Base-by-base conservation (phyloP, 2,888 invertebrate species). In the Neoaliturus tenellus region DNA sequence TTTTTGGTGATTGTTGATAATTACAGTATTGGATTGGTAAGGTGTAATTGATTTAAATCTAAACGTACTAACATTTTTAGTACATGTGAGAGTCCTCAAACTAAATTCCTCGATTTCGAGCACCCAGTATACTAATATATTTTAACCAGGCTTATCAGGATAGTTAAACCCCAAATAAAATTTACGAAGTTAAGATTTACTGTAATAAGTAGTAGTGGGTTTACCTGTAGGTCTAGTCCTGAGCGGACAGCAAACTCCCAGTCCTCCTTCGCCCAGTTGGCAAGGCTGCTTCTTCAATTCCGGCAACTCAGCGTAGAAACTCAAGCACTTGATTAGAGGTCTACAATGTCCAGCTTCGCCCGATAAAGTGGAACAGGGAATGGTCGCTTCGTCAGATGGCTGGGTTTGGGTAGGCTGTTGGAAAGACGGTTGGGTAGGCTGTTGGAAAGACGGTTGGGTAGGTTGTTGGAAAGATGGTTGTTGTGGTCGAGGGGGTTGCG, bases 191-290 rank as follows among this genome's bases (percentile, higher is more conserved):
- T n/a, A n/a, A n/a, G n/a, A n/a, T n/a, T n/a, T n/a, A n/a, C n/a
- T n/a, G n/a, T n/a, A n/a, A n/a, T n/a, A n/a, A n/a, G n/a, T n/a
- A n/a, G n/a, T n/a, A n/a, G n/a, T n/a, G n/a, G n/a, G 4, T 35
- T 55, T 71, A 58, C 80, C 71, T 58, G 33, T 25, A n/a, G 84
- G 84, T 51, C 81, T 58, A 35, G 51, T 31, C 33, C 84, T 85
- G 8, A 81, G 83, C 0, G 90, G 90, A 75, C 90, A 90, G 85
- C 90, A 90, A 5, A 90, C 90, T 4, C 90, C 90, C 31, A 89
- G 86, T 80, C 89, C 88, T 81, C 85, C 87, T 67, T 80, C 84
- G 14, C 85, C 85, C 23, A 90, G 86, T 8, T 86, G 86, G 85
- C 90, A 90, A 0, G 90, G 89, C 80, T 89, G 89, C 71, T 88